Evolutionary conservation across 2,888 invertebrate species (phyloP).

Genomic region (Pecten maximus): DNA sequence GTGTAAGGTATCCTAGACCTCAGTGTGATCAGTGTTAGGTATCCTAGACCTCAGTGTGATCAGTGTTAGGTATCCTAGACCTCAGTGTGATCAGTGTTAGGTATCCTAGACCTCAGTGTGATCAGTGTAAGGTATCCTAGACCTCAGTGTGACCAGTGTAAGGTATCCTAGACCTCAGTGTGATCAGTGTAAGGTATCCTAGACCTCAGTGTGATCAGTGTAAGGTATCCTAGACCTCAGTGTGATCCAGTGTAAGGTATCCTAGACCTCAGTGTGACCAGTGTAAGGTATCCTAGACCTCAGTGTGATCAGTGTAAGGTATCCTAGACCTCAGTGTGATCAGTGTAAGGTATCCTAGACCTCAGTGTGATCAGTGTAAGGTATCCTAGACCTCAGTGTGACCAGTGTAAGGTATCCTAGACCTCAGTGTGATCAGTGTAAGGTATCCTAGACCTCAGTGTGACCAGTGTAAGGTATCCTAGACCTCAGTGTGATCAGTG

Average conservation of each 20-base stretch:
- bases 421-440: too few species aligned
- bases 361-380: too few species aligned
- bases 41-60: neutral
- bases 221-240: too few species aligned
- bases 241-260: neutral
- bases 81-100: too few species aligned
- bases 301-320: neutral
- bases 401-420: neutral
- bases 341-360: too few species aligned
- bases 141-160: neutral
- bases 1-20: neutral
- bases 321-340: neutral
- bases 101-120: neutral
- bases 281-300: neutral
- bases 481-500: neutral
- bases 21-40: neutral
- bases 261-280: neutral
- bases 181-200: neutral
- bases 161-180: neutral
- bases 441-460: too few species aligned
- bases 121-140: neutral
- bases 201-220: neutral
- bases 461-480: neutral
- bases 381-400: neutral
- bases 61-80: too few species aligned